phyloP scores from a whole-genome alignment of 2,797 vertebrate species.

The Pangasius larnaudii region DNA sequence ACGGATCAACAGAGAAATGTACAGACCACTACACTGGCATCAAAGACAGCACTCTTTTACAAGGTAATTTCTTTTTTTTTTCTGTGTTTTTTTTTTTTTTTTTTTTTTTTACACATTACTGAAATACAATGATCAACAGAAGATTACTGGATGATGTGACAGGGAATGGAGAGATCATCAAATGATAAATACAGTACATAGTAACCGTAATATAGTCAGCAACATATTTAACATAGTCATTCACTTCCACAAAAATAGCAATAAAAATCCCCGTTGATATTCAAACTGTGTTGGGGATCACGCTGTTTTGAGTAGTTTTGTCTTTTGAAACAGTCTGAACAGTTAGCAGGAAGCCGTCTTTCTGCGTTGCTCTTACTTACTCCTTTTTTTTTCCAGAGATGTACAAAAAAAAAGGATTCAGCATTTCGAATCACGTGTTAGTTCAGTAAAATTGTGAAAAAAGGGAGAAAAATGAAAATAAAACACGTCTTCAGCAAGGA shows the following conservation, averaged over 20 bases:
- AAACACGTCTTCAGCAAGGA: slow-evolving; percentile 56
- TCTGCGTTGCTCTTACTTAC: slow-evolving; percentile 64
- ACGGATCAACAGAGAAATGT: slow-evolving; percentile 65
- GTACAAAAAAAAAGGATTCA: slow-evolving; percentile 82
- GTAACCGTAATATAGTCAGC: slow-evolving; percentile 68
- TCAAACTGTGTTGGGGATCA: slow-evolving; percentile 73
- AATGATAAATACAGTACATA: slow-evolving; percentile 83
- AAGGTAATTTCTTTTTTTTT: slow-evolving; percentile 74
- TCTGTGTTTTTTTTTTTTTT: slow-evolving; percentile 32
- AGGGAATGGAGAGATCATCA: slow-evolving; percentile 78
- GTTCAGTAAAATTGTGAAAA: slow-evolving; percentile 72
- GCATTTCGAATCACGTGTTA: slow-evolving; percentile 81
- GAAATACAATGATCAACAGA: slow-evolving; percentile 84
- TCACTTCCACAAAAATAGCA: slow-evolving; percentile 82
- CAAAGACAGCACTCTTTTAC: slow-evolving; percentile 87
- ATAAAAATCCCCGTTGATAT: slow-evolving; percentile 78
- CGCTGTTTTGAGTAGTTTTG: slow-evolving; percentile 63
- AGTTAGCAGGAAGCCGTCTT: slow-evolving; percentile 58
- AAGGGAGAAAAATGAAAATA: slow-evolving; percentile 56
- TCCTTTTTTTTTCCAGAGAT: slow-evolving; percentile 74
- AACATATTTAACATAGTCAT: slow-evolving; percentile 71
- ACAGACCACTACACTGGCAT: slow-evolving; percentile 85
- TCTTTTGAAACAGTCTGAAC: slow-evolving; percentile 67
- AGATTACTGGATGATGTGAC: slow-evolving; percentile 81
- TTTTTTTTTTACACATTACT: slow-evolving; percentile 83